Conservation (phyloP, 2,888 invertebrate genomes). For the Sericinus montela region DNA sequence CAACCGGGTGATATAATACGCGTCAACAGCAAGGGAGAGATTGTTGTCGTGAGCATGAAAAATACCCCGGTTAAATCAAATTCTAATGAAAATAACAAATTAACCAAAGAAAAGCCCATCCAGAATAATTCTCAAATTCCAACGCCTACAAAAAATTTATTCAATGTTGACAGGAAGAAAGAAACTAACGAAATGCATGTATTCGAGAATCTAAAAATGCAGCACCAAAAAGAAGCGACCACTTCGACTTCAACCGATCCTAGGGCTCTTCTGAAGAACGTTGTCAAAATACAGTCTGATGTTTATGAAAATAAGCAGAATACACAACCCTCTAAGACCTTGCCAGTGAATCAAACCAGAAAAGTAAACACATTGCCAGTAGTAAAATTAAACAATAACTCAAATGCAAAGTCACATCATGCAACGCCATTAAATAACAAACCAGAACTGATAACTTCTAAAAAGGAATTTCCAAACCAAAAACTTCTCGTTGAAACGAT, state of each 20-base stretch:
- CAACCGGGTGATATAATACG: slow-evolving; percentile 1
- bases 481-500: background rate
- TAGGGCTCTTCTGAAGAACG: background rate
- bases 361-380: background rate
- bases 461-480: background rate
- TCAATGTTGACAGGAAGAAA: background rate
- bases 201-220: background rate
- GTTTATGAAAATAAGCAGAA: background rate
- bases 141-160: background rate
- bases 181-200: background rate
- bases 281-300: background rate
- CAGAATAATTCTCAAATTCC: background rate
- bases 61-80: background rate
- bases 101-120: background rate
- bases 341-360: background rate
- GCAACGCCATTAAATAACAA: background rate
- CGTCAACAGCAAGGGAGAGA: background rate
- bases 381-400: background rate
- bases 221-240: too few relatives aligned
- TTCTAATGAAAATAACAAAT: background rate
- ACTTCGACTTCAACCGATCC: background rate
- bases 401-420: background rate
- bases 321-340: background rate
- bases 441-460: too few relatives aligned
- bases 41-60: background rate